A percentile compares a stretch with the other conserved stretches of the same genome.
These are phyloP conservation scores for Lepilemur septentrionalis DNA, from an alignment of 2,797 vertebrate species.

Conservation along the genomic window DNA sequence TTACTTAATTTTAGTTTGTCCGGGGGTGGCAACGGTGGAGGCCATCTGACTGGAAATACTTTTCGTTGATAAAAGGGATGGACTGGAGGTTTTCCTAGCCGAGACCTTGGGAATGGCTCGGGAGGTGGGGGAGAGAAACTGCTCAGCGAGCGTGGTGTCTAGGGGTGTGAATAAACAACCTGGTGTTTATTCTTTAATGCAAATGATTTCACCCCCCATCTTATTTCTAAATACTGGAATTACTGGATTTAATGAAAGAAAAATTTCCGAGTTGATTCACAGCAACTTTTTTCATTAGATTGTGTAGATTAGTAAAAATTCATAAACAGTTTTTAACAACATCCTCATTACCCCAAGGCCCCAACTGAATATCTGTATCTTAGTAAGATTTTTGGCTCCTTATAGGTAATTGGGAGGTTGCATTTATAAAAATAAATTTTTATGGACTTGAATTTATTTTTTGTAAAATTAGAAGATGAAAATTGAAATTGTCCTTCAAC, in stretches of 20 bases:
- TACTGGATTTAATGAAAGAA: slow-evolving; percentile 27
- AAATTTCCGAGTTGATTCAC: slow-evolving; percentile 31
- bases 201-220: slow-evolving; percentile 44
- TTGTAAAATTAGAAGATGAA: slow-evolving; percentile 35
- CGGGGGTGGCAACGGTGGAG: not conserved
- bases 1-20: slow-evolving; percentile 44
- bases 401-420: not conserved
- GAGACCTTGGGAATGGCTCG: not conserved
- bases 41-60: not conserved
- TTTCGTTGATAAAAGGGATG: not conserved
- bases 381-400: not conserved
- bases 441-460: slow-evolving; percentile 22
- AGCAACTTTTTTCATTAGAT: slow-evolving; percentile 8
- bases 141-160: not conserved
- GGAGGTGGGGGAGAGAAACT: not conserved
- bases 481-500: slow-evolving; percentile 8
- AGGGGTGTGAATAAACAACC: slow-evolving; percentile 39
- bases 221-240: slow-evolving; percentile 63
- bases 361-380: not conserved
- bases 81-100: not conserved
- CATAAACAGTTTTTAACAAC: not conserved
- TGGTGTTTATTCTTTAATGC: slow-evolving; percentile 73
- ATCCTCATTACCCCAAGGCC: not conserved
- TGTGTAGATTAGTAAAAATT: not conserved
- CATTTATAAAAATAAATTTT: slow-evolving; percentile 17